Evolutionary conservation across 1,140 invertebrate species (phyloP), one percentile per base, ranked within the genome.

Genomic region (Formica selysi): DNA sequence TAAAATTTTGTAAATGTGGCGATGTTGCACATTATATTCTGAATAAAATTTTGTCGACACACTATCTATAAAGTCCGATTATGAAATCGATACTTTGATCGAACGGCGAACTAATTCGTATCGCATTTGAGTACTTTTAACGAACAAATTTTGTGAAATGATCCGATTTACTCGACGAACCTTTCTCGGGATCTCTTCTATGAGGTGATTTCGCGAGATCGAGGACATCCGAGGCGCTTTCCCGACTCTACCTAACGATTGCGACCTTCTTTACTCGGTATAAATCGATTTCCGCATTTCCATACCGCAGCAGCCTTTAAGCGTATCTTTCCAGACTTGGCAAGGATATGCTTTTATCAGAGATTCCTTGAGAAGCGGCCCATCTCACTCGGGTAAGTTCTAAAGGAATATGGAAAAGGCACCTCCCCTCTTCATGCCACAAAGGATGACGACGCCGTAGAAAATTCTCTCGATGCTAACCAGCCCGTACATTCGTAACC

Each of bases 321-420:
- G 84, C 83, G 85, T 90, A 90, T 90, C 86, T 86, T 90, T 86
- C 89, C 61, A 36, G 57, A 76, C 73, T 65, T 84, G 88, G 83
- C 88, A 86, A 76, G 83, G 73, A 90, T 90, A 87, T 78, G 88
- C 86, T 90, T 90, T 90, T 90, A 88, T 90, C 88, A 86, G 76
- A 73, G 86, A 88, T 90, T 90, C 86, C 83, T 90, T 74, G 88
- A 80, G 76, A 76, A 73, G 65, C 65, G 70, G 19, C 48, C 71
- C 57, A 61, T 22, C 86, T 65, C 68, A 68, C 86, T 59, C 29
- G 29, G 73, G 22, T 57, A 73, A 16, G 61, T 61, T 73, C 48
- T 64, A 65, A 76, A 86, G 79, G 83, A 89, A 89, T 89, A 76
- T 70, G 51, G 38, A 88, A 68, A 76, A 86, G 71, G 64, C 67